A percentile compares a stretch with the other conserved stretches of the same genome.
These are phyloP conservation scores for Rotaria sp. DNA, from an alignment of 2,888 invertebrate species.

Conservation along the genomic window DNA sequence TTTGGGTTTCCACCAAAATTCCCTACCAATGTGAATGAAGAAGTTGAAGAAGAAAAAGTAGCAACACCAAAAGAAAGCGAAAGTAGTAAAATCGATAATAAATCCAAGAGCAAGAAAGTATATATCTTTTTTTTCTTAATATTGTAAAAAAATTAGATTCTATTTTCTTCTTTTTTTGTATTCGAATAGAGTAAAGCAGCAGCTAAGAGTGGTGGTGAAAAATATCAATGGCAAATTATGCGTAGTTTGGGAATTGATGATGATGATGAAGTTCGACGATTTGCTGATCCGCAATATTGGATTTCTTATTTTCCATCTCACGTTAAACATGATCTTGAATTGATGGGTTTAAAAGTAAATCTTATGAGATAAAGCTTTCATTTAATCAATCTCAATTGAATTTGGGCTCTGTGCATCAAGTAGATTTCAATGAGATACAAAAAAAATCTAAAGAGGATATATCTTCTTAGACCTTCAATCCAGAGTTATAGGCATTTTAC, in stretches of 20 bases:
- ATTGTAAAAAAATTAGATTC: not conserved
- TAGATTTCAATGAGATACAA: too few relatives aligned
- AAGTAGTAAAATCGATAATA: constrained; percentile 64
- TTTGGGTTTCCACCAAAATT: constrained; percentile 88
- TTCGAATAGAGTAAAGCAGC: constrained; percentile 1
- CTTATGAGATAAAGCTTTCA: too few relatives aligned
- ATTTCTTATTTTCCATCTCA: constrained; percentile 90
- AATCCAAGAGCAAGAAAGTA: constrained; percentile 73
- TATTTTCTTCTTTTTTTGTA: not conserved
- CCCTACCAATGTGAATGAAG: constrained; percentile 58
- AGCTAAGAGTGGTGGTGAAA: not conserved
- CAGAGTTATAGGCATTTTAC: too few relatives aligned
- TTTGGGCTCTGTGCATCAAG: too few relatives aligned
- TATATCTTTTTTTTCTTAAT: constrained; percentile 57
- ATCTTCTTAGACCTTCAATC: too few relatives aligned
- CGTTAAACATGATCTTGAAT: constrained; percentile 74
- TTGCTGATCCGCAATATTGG: constrained; percentile 85
- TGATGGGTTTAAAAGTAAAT: constrained; percentile 79
- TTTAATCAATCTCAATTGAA: too few relatives aligned
- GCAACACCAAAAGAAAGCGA: constrained; percentile 46
- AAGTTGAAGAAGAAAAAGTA: constrained; percentile 59
- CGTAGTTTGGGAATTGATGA: constrained; percentile 76
- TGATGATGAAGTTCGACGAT: constrained; percentile 74
- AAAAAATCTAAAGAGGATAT: too few relatives aligned
- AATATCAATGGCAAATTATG: constrained; percentile 64